These are phyloP conservation scores for Horisme vitalbata DNA, from an alignment of 2,888 invertebrate species.

Conservation along the genomic window DNA sequence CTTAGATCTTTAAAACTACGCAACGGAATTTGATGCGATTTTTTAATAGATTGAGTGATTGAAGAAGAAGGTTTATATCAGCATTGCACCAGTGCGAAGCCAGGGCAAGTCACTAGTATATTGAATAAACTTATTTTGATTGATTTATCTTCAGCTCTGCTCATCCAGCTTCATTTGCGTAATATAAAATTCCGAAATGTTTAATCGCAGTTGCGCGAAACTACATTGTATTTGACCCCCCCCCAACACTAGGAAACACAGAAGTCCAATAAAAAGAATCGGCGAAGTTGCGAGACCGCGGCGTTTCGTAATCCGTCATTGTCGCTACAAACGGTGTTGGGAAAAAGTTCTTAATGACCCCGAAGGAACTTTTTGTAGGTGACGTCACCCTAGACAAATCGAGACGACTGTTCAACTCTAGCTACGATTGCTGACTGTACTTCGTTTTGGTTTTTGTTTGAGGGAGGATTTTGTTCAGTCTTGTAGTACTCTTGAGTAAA, in stretches of 20 bases:
- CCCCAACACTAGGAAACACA: conserved; percentile 23
- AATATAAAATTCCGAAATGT: no score
- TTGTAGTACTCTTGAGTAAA: background rate
- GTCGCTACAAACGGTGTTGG: conserved; percentile 47
- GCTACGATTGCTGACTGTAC: conserved; percentile 23
- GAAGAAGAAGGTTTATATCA: no score
- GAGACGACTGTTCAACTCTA: conserved; percentile 23
- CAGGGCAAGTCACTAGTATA: no score
- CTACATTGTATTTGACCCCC: background rate
- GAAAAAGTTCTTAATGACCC: conserved; percentile 59
- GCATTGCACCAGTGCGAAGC: no score
- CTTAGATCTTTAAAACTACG: no score
- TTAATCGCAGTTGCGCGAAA: no score
- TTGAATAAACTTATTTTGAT: no score
- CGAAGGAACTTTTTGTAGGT: conserved; percentile 43
- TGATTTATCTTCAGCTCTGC: no score
- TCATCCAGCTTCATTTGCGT: no score
- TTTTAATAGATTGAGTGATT: no score
- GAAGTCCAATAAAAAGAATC: conserved; percentile 39
- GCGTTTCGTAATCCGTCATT: conserved; percentile 48
- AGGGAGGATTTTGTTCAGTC: background rate
- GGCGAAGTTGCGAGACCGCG: conserved; percentile 25
- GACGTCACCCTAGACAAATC: conserved; percentile 34
- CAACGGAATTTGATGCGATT: no score
- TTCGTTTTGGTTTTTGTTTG: conserved; percentile 15